A percentile compares a stretch with the other conserved stretches of the same genome.
Evolutionary conservation across 1,140 invertebrate genomes (phyloP).

Genomic region (Megathymus violae): DNA sequence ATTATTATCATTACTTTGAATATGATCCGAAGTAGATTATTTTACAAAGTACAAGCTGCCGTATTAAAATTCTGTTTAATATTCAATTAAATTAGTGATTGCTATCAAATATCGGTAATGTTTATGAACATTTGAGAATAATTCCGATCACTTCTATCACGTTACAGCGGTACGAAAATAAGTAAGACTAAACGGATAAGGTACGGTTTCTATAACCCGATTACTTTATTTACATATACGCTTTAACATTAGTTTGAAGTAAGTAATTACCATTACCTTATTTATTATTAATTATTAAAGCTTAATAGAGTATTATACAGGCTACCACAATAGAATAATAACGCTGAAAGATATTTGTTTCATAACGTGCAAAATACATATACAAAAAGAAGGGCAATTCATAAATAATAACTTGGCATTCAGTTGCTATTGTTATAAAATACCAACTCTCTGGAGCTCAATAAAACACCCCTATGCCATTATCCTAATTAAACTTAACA

Average conservation of each 20-base stretch:
- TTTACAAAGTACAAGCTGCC: neutral
- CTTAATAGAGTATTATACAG: too few species aligned
- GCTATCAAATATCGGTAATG: constrained; percentile 18
- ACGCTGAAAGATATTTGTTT: too few species aligned
- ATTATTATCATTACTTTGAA: neutral
- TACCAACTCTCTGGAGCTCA: neutral
- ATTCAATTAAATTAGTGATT: constrained; percentile 19
- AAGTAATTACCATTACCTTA: too few species aligned
- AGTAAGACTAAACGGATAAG: constrained; percentile 4
- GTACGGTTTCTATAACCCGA: neutral
- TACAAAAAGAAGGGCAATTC: neutral
- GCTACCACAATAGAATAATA: too few species aligned
- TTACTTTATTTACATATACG: too few species aligned
- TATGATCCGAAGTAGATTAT: neutral
- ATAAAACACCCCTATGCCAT: constrained; percentile 13
- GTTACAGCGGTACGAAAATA: constrained; percentile 17
- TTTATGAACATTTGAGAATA: constrained; percentile 31
- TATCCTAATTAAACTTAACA: constrained; percentile 16
- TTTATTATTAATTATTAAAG: too few species aligned
- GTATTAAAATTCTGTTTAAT: constrained; percentile 15
- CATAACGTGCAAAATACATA: too few species aligned
- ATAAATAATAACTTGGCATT: constrained; percentile 7
- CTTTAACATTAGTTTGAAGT: too few species aligned
- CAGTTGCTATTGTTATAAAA: constrained; percentile 1
- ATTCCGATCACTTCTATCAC: constrained; percentile 25